phyloP scores from a whole-genome alignment of 2,888 invertebrate species.

The Limnephilus lunatus region DNA sequence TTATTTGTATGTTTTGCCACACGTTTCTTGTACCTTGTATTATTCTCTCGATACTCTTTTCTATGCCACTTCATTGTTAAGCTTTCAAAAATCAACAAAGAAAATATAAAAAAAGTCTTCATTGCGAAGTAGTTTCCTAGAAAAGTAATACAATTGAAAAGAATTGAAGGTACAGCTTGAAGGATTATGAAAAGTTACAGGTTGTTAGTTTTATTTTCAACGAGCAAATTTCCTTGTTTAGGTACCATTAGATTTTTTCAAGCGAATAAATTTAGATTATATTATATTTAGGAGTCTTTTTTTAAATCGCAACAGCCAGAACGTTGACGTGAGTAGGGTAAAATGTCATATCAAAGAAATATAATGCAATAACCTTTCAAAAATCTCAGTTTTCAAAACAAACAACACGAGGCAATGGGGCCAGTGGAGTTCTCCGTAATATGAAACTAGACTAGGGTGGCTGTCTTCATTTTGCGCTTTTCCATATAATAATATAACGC shows the following conservation, averaged over 20 bases:
- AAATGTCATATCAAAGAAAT: not conserved
- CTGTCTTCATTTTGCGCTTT: constrained; percentile 7
- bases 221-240: not conserved
- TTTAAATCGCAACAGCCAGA: not conserved
- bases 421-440: not conserved
- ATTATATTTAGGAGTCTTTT: too few species aligned
- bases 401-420: not conserved
- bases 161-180: not conserved
- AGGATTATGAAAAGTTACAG: not conserved
- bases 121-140: not conserved
- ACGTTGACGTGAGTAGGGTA: constrained; percentile 7
- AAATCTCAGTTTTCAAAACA: constrained; percentile 4
- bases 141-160: not conserved
- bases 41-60: not conserved
- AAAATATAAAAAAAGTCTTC: not conserved
- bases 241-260: not conserved
- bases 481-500: constrained; percentile 26
- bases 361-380: constrained; percentile 4
- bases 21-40: not conserved
- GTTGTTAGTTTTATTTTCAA: not conserved
- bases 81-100: not conserved
- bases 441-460: constrained; percentile 7
- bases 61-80: not conserved
- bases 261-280: not conserved
- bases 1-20: not conserved